These are phyloP conservation scores for Apteryx owenii DNA, from an alignment of 2,113 vertebrate species.

Conservation along the genomic window DNA sequence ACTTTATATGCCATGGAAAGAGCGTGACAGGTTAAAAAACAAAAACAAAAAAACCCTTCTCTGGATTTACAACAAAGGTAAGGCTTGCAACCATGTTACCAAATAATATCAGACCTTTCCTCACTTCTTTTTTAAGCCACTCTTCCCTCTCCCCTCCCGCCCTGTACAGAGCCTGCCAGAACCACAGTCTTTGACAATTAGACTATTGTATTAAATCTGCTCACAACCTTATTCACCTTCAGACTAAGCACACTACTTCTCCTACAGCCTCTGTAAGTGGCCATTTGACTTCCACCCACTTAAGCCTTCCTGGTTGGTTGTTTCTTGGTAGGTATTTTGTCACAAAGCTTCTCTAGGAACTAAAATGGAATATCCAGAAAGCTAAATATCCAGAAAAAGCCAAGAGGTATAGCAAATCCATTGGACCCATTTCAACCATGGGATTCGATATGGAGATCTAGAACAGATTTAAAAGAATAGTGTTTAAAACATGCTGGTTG, in stretches of 20 bases:
- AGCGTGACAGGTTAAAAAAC: background rate
- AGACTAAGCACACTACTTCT: background rate
- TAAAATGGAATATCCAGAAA: background rate
- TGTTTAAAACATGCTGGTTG: background rate
- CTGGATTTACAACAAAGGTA: background rate
- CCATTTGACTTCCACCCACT: background rate
- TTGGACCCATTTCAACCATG: background rate
- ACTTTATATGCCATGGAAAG: background rate
- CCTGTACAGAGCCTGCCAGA: background rate
- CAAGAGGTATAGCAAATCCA: background rate
- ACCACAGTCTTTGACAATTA: background rate
- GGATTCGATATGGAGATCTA: background rate
- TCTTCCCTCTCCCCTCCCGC: background rate
- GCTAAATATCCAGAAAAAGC: background rate
- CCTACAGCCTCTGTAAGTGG: fast-evolving
- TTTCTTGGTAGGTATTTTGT: background rate
- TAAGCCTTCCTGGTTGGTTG: background rate
- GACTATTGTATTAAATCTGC: background rate
- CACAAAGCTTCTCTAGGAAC: background rate
- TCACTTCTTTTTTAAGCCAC: background rate
- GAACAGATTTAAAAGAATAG: background rate
- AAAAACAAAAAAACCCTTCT: background rate
- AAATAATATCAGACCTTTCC: conserved; percentile 8
- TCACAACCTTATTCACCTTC: background rate
- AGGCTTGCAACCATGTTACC: background rate